A percentile compares a stretch with the other conserved stretches of the same genome.
Evolutionary conservation across 1,140 invertebrate genomes (phyloP).

Genomic region (Drosophila santomea): DNA sequence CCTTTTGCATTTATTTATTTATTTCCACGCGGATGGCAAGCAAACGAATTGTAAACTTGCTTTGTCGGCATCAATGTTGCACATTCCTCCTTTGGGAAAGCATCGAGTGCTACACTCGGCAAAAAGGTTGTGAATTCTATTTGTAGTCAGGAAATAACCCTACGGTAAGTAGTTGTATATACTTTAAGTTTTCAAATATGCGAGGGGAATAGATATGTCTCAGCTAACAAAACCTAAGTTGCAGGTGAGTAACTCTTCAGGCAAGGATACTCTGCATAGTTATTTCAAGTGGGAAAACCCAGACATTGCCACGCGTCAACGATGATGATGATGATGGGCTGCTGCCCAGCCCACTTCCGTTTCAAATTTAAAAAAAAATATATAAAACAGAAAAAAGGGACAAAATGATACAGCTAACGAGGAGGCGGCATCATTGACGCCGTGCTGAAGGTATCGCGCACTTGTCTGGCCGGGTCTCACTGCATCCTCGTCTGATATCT

Average conservation of each 20-base stretch:
- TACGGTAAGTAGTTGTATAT: too few species aligned
- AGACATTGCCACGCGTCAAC: constrained; percentile 27
- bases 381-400: background rate
- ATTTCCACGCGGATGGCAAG: constrained; percentile 38
- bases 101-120: constrained; percentile 2
- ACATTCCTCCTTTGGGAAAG: constrained; percentile 35
- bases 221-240: too few species aligned
- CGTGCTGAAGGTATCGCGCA: constrained; percentile 43
- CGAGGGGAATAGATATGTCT: too few species aligned
- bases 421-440: constrained; percentile 43
- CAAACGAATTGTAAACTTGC: constrained; percentile 56
- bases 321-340: constrained; percentile 33
- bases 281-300: constrained; percentile 27
- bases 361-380: constrained; percentile 65
- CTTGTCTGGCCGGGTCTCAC: constrained; percentile 24
- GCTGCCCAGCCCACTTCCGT: constrained; percentile 53
- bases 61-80: constrained; percentile 36
- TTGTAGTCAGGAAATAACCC: background rate
- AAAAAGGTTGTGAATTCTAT: background rate
- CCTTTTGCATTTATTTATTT: constrained; percentile 53
- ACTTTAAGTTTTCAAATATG: too few species aligned
- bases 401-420: constrained; percentile 62
- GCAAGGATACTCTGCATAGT: background rate
- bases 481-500: constrained; percentile 30
- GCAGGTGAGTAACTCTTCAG: background rate